phyloP scores from a whole-genome alignment of 2,113 vertebrate genomes.

The Tragelaphus imberbis region DNA sequence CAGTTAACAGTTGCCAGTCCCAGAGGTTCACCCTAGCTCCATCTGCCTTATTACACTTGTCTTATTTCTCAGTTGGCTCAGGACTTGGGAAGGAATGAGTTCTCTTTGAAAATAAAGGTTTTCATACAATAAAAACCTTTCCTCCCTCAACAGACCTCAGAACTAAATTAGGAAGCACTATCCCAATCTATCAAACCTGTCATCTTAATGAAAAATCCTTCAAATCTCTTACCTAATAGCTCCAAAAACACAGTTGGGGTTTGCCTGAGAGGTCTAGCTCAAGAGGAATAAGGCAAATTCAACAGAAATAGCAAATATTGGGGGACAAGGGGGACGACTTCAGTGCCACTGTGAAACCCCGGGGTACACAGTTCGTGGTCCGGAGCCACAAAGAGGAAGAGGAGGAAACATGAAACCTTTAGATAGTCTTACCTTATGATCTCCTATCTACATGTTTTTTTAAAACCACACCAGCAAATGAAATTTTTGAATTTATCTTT shows the following conservation, averaged over 20 bases:
- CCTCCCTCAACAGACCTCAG: not conserved
- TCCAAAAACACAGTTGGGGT: not conserved
- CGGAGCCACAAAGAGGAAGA: not conserved
- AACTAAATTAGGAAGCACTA: slow-evolving; percentile 47
- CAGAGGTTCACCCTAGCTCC: not conserved
- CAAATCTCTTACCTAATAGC: slow-evolving; percentile 13
- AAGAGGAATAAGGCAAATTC: not conserved
- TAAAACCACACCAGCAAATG: not conserved
- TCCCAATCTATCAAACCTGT: slow-evolving; percentile 47
- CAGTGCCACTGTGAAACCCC: not conserved
- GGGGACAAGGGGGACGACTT: not conserved
- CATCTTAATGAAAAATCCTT: slow-evolving; percentile 43
- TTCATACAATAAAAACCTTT: not conserved
- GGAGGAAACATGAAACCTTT: not conserved
- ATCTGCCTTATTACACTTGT: not conserved
- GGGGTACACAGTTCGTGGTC: not conserved
- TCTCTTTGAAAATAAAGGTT: slow-evolving; percentile 31
- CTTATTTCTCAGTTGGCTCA: not conserved
- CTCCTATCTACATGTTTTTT: not conserved
- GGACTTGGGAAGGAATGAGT: not conserved
- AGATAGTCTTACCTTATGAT: not conserved
- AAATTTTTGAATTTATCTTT: not conserved
- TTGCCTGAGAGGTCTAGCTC: not conserved
- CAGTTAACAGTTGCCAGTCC: not conserved
- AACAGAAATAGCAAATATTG: not conserved